Evolutionary conservation across 2,797 vertebrate genomes (phyloP).

Genomic region (Vespertilio murinus): DNA sequence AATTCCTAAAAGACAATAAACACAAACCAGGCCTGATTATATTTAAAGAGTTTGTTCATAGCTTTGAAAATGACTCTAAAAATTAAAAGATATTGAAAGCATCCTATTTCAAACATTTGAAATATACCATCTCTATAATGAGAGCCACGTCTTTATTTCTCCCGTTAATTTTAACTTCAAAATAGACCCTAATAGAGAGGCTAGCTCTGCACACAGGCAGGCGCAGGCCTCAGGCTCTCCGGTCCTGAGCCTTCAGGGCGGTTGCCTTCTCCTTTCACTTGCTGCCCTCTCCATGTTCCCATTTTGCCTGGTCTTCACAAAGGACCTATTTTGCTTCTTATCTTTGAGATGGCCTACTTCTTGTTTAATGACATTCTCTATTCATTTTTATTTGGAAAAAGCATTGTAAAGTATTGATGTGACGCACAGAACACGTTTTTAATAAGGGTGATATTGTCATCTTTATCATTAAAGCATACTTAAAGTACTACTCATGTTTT

Average conservation of each 20-base stretch:
- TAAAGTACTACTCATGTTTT: background rate
- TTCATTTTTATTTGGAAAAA: conserved; percentile 30
- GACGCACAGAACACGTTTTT: background rate
- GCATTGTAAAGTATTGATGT: background rate
- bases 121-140: background rate
- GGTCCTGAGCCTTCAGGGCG: background rate
- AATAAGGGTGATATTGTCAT: background rate
- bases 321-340: background rate
- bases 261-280: background rate
- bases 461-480: background rate
- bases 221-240: accelerated
- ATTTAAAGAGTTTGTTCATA: background rate
- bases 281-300: background rate
- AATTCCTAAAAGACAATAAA: conserved; percentile 1
- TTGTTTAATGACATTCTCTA: background rate
- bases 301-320: background rate
- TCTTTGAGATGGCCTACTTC: conserved; percentile 3
- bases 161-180: background rate
- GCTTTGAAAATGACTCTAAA: conserved; percentile 7
- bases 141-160: background rate
- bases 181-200: background rate
- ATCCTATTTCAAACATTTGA: background rate
- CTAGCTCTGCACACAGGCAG: background rate
- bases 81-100: background rate
- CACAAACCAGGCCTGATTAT: background rate